Conservation (phyloP, 2,888 invertebrate species). For the Eueremaeus valkanovi region DNA sequence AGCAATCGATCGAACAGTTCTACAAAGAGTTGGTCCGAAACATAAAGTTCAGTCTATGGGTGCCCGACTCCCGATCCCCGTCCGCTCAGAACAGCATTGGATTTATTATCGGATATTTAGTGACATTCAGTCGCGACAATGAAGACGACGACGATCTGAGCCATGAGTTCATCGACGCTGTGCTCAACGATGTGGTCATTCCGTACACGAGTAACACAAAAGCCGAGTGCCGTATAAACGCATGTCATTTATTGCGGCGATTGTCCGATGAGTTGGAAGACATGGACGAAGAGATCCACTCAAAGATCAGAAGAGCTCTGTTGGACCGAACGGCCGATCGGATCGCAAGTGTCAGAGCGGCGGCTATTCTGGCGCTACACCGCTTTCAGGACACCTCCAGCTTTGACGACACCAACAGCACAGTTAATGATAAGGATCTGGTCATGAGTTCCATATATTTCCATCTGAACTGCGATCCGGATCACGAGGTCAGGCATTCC, state of each 20-base stretch:
- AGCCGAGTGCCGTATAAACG: conserved; percentile 24
- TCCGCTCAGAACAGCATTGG: conserved; percentile 11
- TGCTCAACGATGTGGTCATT: conserved; percentile 24
- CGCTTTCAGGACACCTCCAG: conserved; percentile 73
- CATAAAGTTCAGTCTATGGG: background rate
- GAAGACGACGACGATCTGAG: background rate
- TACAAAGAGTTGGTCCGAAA: background rate
- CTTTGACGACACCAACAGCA: no score
- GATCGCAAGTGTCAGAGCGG: conserved; percentile 68
- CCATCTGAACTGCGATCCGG: conserved; percentile 70
- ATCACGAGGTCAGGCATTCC: conserved; percentile 66
- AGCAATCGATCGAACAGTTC: background rate
- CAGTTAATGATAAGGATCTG: conserved; percentile 68
- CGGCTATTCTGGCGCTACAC: conserved; percentile 72
- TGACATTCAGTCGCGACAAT: background rate
- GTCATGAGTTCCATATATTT: conserved; percentile 66
- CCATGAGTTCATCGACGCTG: conserved; percentile 1
- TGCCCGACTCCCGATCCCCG: conserved; percentile 18
- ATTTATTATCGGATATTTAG: conserved; percentile 16
- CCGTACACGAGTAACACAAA: background rate
- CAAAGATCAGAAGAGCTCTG: conserved; percentile 12
- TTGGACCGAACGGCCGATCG: conserved; percentile 57
- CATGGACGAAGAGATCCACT: conserved; percentile 25
- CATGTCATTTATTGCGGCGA: conserved; percentile 17
- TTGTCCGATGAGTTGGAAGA: conserved; percentile 33